Evolutionary conservation across 2,888 invertebrate genomes (phyloP).

Genomic region (Meiosimyza decipiens): DNA sequence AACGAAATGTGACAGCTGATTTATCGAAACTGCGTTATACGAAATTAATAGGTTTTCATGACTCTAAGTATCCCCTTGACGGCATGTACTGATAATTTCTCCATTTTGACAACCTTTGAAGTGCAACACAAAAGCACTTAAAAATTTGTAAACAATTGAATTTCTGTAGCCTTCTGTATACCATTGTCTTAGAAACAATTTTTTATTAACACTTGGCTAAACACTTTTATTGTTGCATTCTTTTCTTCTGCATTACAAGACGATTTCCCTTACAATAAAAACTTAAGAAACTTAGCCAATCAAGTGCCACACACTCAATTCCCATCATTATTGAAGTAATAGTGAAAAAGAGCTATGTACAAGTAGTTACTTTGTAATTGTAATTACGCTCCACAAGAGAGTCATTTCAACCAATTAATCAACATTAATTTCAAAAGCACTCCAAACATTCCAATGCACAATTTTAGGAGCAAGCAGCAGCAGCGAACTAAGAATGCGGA

Average conservation of each 20-base stretch:
- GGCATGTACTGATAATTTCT: too few species aligned
- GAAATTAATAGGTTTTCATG: too few species aligned
- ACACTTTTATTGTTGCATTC: conserved; percentile 2
- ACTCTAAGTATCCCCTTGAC: too few species aligned
- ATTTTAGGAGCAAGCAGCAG: conserved; percentile 8
- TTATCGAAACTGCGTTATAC: too few species aligned
- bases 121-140: too few species aligned
- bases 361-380: conserved; percentile 24
- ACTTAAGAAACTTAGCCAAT: background rate
- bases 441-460: conserved; percentile 18
- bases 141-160: conserved; percentile 3
- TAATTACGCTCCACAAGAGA: conserved; percentile 15
- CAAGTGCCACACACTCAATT: background rate
- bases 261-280: background rate
- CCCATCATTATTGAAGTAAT: conserved; percentile 15
- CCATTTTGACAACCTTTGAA: too few species aligned
- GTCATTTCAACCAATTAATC: conserved; percentile 29
- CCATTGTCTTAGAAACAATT: conserved; percentile 3
- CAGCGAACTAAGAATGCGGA: conserved; percentile 15
- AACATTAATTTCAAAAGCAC: conserved; percentile 33
- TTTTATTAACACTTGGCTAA: conserved; percentile 29
- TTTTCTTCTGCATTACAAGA: background rate
- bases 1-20: too few species aligned
- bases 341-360: background rate
- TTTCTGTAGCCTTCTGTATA: background rate